Base-by-base conservation (phyloP, 2,113 vertebrate species). In the Zootoca vivipara region DNA sequence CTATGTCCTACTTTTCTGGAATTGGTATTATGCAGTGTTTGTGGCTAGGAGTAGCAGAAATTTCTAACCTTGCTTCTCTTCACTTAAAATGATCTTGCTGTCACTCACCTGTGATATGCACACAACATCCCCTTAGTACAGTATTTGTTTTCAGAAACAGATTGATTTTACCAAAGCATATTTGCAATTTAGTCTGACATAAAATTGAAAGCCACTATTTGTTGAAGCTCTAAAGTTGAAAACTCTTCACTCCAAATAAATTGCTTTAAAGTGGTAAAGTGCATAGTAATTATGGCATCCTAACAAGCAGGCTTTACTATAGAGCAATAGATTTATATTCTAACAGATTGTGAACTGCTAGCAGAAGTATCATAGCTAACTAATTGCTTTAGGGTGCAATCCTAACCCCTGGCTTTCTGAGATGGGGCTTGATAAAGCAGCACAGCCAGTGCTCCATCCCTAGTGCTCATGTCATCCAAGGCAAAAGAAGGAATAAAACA, bases 1-100 rank as follows among this genome's bases (percentile, higher is more conserved):
- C 87, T 92, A 78, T 15, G 4, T 3, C 7, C 83, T 94, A 90
- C 38, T 80, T 38, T 85, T 56, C 72, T 92, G 90, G 90, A 88
- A 91, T 89, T 94, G 89, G 80, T 88, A 90, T 5, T 92, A 87
- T 88, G 87, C 78, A 69, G 74, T 0, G 0, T 87, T 92, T 91
- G 82, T 91, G 58, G 90, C 89, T 88, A 92, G 73, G 46, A 84
- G 78, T 87, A 38, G 9, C 80, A 56, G 28, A 64, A 22, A 5
- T 12, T 12, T 78, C 26, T n/a, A n/a, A 15, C 30, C 42, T 78
- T 56, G 28, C 9, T 33, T 84, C 42, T 35, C 18, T 73, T 84
- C 30, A 84, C 20, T 42, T 1, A 26, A 72, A 30, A 40, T 33
- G 30, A 42, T 9, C 38, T 40, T 72, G 26, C 42, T 79, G 8